A percentile compares a stretch with the other conserved stretches of the same genome.
These are phyloP conservation scores for Platycheirus rosarum DNA, from an alignment of 2,888 invertebrate genomes.

Conservation along the genomic window DNA sequence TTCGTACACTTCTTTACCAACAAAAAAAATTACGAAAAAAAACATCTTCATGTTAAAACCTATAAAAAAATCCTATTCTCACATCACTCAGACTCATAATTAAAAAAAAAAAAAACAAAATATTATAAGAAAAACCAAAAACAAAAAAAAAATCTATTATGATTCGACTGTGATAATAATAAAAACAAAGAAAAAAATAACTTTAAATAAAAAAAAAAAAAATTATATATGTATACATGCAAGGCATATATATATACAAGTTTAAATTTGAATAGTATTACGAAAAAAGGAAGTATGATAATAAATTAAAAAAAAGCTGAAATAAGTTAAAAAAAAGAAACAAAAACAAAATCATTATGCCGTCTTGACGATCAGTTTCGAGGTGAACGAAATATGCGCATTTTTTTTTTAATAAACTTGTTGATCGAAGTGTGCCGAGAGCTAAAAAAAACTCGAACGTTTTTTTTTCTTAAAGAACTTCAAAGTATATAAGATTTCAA, in stretches of 20 bases:
- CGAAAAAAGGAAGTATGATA: conserved; percentile 70
- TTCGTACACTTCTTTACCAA: conserved; percentile 45
- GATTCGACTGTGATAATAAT: conserved; percentile 83
- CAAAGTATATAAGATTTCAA: conserved; percentile 62
- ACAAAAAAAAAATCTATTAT: conserved; percentile 82
- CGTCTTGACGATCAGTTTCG: conserved; percentile 76
- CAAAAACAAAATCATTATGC: conserved; percentile 75
- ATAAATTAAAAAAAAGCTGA: conserved; percentile 73
- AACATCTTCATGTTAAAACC: conserved; percentile 59
- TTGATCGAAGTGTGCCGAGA: conserved; percentile 71
- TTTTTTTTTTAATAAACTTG: conserved; percentile 61
- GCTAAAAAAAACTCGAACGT: conserved; percentile 53
- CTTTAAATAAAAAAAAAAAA: conserved; percentile 65
- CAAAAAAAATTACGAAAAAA: conserved; percentile 9
- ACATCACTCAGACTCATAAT: conserved; percentile 74
- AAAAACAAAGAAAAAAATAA: conserved; percentile 74
- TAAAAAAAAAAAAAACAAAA: conserved; percentile 61
- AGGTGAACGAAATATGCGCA: conserved; percentile 75
- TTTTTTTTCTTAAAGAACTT: conserved; percentile 66
- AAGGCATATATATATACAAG: conserved; percentile 74
- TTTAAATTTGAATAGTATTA: conserved; percentile 73
- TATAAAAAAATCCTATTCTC: conserved; percentile 57
- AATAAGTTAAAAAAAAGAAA: conserved; percentile 59
- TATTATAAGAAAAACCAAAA: conserved; percentile 55
- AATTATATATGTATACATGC: conserved; percentile 62